These are phyloP conservation scores for Choristoneura rosaceana DNA, from an alignment of 2,888 invertebrate genomes.

Conservation along the genomic window DNA sequence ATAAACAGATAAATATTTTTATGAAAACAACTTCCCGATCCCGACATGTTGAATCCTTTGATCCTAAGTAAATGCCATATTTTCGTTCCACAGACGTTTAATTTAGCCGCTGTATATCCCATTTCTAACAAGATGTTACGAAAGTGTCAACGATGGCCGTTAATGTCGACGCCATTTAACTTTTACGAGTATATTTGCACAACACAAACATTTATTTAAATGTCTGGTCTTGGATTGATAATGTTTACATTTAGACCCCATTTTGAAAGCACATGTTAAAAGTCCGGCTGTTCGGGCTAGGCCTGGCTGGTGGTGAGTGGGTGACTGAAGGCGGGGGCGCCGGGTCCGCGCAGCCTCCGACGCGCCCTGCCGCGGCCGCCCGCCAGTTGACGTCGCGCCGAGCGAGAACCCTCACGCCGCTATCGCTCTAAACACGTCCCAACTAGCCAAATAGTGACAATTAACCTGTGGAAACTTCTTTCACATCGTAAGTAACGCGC, in stretches of 20 bases:
- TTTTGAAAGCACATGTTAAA: conserved; percentile 77
- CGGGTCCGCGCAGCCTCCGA: conserved; percentile 79
- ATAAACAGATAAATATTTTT: conserved; percentile 24
- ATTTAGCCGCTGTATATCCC: conserved; percentile 16
- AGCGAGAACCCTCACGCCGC: conserved; percentile 70
- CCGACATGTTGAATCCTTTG: conserved; percentile 32
- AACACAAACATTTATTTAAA: conserved; percentile 44
- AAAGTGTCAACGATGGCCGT: not conserved
- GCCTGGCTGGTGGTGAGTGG: conserved; percentile 68
- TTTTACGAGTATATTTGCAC: not conserved
- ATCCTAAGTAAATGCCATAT: conserved; percentile 27
- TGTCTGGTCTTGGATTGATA: conserved; percentile 62
- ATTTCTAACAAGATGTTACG: conserved; percentile 14
- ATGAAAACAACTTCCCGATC: conserved; percentile 20
- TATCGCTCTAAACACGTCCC: conserved; percentile 57
- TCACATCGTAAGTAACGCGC: conserved; percentile 66
- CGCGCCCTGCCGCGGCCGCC: conserved; percentile 64
- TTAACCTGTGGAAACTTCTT: conserved; percentile 66
- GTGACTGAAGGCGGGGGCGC: conserved; percentile 82
- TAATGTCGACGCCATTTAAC: not conserved
- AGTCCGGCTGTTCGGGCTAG: conserved; percentile 78
- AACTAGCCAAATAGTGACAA: conserved; percentile 69
- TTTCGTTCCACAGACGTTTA: conserved; percentile 23
- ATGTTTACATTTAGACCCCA: conserved; percentile 61
- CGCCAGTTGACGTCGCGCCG: conserved; percentile 77